Evolutionary conservation across 2,113 vertebrate species (phyloP), one percentile per base, ranked within the genome.

Genomic region (Prunella fulvescens): DNA sequence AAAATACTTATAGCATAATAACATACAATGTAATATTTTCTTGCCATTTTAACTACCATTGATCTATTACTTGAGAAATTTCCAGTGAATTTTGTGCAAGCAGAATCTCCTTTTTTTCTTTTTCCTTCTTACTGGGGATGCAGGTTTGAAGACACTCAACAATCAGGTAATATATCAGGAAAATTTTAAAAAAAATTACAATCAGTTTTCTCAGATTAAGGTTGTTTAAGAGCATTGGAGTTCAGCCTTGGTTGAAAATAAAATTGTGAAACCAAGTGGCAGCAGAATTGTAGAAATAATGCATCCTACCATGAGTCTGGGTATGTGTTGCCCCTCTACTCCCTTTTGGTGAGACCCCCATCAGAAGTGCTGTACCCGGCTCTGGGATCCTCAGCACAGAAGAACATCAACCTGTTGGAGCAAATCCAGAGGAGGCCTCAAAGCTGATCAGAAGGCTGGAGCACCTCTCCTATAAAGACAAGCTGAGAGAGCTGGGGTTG

Each of bases 401-500:
- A 11, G 11, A 39, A 53, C 18, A 26, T 4, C 1, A 5, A 81
- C 7, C 28, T 72, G 4, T 31, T 64, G n/a, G 64, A 77, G 13
- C 1, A 3, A 8, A 44, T 9, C 69, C 44, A 69, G 64, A 93
- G 25, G 12, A 54, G 9, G 35, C 6, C 60, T 45, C 0, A 2
- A 31, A 54, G 5, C 56, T 25, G 8, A 3, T 26, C 5, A 1
- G 7, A 14, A 28, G 28, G 10, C 3, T 73, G 45, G 9, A 79
- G 2, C 10, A 10, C 1, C 8, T 78, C 18, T 81, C 0, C 14
- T 70, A 0, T 7, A 50, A 37, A 6, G 33, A 35, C 5, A 69
- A 25, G 14, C 33, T 69, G 39, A 67, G 19, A 47, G 10, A 92
- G 7, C 3, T 39, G 33, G 17, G 3, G 6, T 3, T 14, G 11